Conservation (phyloP, 1,140 invertebrate genomes). For the Dinoponera quadriceps region DNA sequence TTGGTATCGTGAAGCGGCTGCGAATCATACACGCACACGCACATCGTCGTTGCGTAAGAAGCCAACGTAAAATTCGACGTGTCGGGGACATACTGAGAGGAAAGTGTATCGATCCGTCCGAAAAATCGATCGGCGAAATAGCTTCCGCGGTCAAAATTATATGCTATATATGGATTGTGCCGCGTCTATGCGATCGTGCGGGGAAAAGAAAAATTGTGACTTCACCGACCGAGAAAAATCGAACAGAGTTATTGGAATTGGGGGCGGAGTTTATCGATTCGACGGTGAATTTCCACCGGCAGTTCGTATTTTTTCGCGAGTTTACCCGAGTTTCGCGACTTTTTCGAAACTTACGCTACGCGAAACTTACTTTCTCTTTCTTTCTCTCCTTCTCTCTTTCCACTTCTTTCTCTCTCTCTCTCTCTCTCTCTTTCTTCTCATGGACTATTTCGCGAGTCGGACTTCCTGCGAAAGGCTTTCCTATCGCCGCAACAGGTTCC, state of each 20-base stretch:
- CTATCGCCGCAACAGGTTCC: conserved; percentile 64
- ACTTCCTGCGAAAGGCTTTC: conserved; percentile 18
- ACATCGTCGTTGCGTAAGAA: background rate
- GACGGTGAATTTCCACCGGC: background rate
- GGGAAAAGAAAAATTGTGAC: background rate
- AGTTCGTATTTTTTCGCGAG: background rate
- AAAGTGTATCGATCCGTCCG: too few species aligned
- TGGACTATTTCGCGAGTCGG: conserved; percentile 4
- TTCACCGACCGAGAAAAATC: background rate
- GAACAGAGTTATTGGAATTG: background rate
- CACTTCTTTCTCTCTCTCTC: too few species aligned
- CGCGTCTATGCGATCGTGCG: background rate
- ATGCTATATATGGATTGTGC: too few species aligned
- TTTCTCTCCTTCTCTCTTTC: too few species aligned
- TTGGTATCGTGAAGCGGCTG: conserved; percentile 23
- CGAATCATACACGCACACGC: conserved; percentile 3
- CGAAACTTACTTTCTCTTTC: background rate
- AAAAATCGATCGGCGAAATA: conserved; percentile 50
- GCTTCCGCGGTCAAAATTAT: background rate
- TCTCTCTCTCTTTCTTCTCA: background rate
- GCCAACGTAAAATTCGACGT: conserved; percentile 25
- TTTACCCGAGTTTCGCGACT: background rate
- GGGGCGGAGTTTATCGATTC: background rate
- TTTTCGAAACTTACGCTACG: background rate
- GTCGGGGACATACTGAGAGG: conserved; percentile 14